Evolutionary conservation across 2,113 vertebrate species (phyloP).

Genomic region (Oophaga pumilio): DNA sequence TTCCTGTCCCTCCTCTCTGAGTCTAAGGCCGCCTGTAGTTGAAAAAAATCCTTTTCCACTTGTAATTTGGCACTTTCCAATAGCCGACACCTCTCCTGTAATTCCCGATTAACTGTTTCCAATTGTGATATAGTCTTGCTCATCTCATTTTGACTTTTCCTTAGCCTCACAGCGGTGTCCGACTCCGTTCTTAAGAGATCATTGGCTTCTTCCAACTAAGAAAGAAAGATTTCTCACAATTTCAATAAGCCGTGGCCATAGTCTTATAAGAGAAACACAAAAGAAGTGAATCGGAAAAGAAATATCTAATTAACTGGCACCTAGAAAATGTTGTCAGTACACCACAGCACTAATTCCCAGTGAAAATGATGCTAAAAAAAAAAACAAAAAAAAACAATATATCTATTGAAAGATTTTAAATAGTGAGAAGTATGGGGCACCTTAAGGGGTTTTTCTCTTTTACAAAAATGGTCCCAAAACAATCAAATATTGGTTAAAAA

Average conservation of each 20-base stretch:
- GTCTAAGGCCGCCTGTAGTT: constrained; percentile 90
- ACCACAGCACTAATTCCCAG: no score
- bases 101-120: constrained; percentile 88
- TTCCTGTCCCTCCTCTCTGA: constrained; percentile 89
- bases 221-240: constrained; percentile 24
- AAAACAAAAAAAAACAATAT: no score
- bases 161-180: constrained; percentile 88
- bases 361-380: no score
- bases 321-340: no score
- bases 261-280: no score
- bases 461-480: no score
- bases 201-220: constrained; percentile 93
- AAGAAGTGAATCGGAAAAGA: no score
- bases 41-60: constrained; percentile 89
- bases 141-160: constrained; percentile 93
- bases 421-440: no score
- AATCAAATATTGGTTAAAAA: no score
- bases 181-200: constrained; percentile 92
- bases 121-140: constrained; percentile 87
- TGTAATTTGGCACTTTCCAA: constrained; percentile 81
- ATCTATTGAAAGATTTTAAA: no score
- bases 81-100: constrained; percentile 88
- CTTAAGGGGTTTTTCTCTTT: no score
- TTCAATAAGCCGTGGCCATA: not conserved
- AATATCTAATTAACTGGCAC: no score